A percentile compares a stretch with the other conserved stretches of the same genome.
Evolutionary conservation across 2,797 vertebrate genomes (phyloP).

Genomic region (Fistularia commersonii): DNA sequence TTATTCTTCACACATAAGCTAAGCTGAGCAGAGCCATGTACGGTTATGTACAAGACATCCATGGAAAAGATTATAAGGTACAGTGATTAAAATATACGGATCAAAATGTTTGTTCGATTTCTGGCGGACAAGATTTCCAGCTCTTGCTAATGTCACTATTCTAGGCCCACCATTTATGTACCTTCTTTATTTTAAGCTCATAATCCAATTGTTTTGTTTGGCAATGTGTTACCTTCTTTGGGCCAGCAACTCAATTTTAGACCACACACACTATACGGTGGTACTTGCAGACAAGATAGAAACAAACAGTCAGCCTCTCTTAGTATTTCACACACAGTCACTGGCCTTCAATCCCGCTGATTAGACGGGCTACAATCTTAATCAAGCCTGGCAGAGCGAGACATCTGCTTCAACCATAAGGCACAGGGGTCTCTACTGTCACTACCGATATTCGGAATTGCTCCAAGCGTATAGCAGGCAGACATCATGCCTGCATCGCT

Average conservation of each 20-base stretch:
- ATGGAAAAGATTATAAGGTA: too few relatives aligned
- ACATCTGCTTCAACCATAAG: slow-evolving; percentile 56
- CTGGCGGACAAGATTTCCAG: too few relatives aligned
- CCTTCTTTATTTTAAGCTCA: slow-evolving; percentile 49
- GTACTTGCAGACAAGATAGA: background rate
- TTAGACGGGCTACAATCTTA: slow-evolving; percentile 33
- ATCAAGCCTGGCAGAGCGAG: slow-evolving; percentile 29
- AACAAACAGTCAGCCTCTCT: slow-evolving; percentile 18
- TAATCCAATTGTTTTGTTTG: slow-evolving; percentile 57
- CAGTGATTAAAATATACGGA: too few relatives aligned
- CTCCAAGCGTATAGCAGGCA: slow-evolving; percentile 18
- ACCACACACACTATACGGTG: background rate
- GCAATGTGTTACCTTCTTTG: slow-evolving; percentile 17
- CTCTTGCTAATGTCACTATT: too few relatives aligned
- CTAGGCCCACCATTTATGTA: slow-evolving; percentile 20
- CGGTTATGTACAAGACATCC: too few relatives aligned
- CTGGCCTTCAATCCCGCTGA: slow-evolving; percentile 19
- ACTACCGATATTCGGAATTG: slow-evolving; percentile 34
- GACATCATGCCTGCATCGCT: slow-evolving; percentile 15
- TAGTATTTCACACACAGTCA: slow-evolving; percentile 11
- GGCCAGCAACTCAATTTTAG: slow-evolving; percentile 17
- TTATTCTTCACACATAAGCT: too few relatives aligned
- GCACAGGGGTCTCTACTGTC: slow-evolving; percentile 31
- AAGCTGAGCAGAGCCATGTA: too few relatives aligned
- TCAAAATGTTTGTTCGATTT: too few relatives aligned